Conservation (phyloP, 2,113 vertebrate genomes). For the Eublepharis macularius region DNA sequence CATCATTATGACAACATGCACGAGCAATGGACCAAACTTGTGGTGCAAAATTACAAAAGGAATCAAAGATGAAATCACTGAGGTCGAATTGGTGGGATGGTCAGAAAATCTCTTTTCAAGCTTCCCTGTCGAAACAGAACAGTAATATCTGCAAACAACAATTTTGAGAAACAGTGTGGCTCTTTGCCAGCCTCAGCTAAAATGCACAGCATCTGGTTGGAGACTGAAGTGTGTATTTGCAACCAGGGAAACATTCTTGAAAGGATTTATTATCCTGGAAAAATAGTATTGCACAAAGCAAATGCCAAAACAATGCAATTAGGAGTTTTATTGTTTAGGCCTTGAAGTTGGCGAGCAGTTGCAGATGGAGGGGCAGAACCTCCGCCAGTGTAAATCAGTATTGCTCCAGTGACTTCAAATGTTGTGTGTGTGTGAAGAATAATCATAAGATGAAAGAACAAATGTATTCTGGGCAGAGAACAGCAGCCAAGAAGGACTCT, state of each 20-base stretch:
- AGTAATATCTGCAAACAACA: not conserved
- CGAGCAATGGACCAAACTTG: not conserved
- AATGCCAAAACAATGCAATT: constrained; percentile 2
- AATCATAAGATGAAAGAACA: not conserved
- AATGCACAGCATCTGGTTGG: not conserved
- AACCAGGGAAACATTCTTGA: not conserved
- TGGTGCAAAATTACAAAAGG: not conserved
- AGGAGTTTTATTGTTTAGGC: constrained; percentile 1
- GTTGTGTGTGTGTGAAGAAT: not conserved
- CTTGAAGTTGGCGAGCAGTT: not conserved
- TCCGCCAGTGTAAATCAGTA: not conserved
- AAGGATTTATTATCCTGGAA: constrained; percentile 12
- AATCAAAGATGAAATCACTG: not conserved
- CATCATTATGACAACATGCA: not conserved
- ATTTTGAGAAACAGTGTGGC: not conserved
- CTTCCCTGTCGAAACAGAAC: not conserved
- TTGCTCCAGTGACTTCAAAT: not conserved
- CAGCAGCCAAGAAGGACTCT: not conserved
- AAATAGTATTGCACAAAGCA: not conserved
- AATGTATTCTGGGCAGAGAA: not conserved
- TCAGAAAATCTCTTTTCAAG: not conserved
- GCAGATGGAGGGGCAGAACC: not conserved
- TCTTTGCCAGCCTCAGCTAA: not conserved
- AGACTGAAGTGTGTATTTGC: not conserved
- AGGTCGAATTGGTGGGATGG: not conserved